phyloP scores from a whole-genome alignment of 2,797 vertebrate genomes.

The Sebastes goodei region DNA sequence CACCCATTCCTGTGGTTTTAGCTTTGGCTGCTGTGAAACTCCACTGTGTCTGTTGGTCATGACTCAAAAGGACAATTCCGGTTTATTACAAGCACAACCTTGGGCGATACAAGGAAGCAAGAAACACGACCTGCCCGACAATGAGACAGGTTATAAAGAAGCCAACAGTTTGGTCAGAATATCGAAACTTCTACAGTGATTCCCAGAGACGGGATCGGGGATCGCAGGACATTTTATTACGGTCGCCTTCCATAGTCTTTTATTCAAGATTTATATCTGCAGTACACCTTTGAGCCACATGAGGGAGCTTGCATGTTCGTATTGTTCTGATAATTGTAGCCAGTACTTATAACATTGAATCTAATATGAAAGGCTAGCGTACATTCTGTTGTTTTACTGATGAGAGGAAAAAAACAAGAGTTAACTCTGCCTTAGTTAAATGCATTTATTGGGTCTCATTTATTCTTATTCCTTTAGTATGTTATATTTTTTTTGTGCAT shows the following conservation, averaged over 20 bases:
- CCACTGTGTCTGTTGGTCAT: neutral
- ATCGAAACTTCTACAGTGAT: neutral
- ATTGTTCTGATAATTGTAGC: neutral
- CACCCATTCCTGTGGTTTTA: neutral
- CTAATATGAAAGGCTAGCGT: neutral
- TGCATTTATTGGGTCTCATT: no score
- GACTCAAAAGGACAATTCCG: neutral
- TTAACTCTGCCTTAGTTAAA: no score
- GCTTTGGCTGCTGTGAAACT: neutral
- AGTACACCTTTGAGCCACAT: neutral
- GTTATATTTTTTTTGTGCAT: no score
- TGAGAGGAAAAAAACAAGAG: no score
- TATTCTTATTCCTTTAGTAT: neutral
- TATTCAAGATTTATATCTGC: neutral
- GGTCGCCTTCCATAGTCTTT: no score
- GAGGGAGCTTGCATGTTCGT: neutral
- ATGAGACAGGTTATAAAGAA: neutral
- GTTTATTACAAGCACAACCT: no score
- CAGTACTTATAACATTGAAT: neutral
- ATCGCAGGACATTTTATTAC: no score
- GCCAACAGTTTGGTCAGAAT: neutral
- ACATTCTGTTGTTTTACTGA: neutral
- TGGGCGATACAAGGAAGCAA: neutral
- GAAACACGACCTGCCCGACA: neutral
- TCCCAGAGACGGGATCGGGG: no score